Conservation (phyloP, 2,888 invertebrate genomes). For the Caenorhabditis sp. region DNA sequence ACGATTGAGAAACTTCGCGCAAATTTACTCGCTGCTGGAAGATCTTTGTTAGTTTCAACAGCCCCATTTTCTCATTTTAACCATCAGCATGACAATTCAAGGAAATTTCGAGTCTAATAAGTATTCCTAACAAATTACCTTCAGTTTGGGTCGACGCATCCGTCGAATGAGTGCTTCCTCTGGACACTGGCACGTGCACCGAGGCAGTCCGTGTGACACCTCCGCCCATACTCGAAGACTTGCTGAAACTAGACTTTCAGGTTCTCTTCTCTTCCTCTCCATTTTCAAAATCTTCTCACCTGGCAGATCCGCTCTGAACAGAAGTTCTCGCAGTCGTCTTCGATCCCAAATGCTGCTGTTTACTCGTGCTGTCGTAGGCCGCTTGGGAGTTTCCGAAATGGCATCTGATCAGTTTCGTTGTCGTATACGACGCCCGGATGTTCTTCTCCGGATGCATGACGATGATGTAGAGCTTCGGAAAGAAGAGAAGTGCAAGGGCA, state of each 20-base stretch:
- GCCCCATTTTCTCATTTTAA: no score
- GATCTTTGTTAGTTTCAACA: no score
- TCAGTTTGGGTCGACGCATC: slow-evolving; percentile 77
- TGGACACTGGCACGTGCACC: slow-evolving; percentile 71
- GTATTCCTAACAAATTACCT: no score
- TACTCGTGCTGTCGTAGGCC: slow-evolving; percentile 79
- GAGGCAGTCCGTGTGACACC: slow-evolving; percentile 74
- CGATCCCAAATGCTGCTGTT: slow-evolving; percentile 76
- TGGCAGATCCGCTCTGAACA: slow-evolving; percentile 78
- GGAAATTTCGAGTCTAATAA: no score
- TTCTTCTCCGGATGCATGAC: slow-evolving; percentile 89
- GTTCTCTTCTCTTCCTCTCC: slow-evolving; percentile 1
- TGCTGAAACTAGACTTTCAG: slow-evolving; percentile 46
- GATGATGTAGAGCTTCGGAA: slow-evolving; percentile 90
- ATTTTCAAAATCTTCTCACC: slow-evolving; percentile 60
- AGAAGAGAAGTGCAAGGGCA: slow-evolving; percentile 87
- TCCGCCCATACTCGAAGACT: slow-evolving; percentile 65
- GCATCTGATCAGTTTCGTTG: slow-evolving; percentile 87
- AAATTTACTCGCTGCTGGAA: slow-evolving; percentile 67
- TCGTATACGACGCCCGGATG: slow-evolving; percentile 89
- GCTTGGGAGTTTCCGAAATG: slow-evolving; percentile 81
- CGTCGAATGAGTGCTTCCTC: slow-evolving; percentile 61
- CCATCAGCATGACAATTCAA: no score
- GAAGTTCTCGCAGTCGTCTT: slow-evolving; percentile 78
- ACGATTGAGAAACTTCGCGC: slow-evolving; percentile 80